phyloP scores from a whole-genome alignment of 2,797 vertebrate genomes.

The Coccyzus lansbergi region DNA sequence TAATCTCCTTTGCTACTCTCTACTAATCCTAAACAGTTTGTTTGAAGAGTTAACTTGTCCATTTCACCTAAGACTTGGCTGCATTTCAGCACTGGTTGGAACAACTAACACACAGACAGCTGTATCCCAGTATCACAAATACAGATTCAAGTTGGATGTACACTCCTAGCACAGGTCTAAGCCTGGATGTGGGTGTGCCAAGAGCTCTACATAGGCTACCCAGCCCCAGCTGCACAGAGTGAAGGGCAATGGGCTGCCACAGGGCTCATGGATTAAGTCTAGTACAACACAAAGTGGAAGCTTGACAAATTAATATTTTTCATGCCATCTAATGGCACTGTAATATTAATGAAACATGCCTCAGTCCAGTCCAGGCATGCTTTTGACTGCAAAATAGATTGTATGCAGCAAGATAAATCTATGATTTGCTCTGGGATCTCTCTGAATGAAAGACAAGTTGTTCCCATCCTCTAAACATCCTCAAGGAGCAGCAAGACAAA shows the following conservation, averaged over 20 bases:
- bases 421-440: conserved; percentile 31
- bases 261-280: neutral
- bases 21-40: neutral
- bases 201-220: neutral
- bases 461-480: conserved; percentile 24
- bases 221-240: neutral
- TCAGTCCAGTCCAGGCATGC: neutral
- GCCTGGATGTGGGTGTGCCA: neutral
- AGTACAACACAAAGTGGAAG: neutral
- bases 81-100: accelerated
- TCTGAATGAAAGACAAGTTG: neutral
- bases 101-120: neutral
- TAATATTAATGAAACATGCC: neutral
- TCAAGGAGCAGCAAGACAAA: conserved; percentile 31
- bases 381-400: conserved; percentile 3
- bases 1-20: neutral
- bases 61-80: neutral
- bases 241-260: neutral
- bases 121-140: neutral
- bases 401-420: too few relatives aligned
- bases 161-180: neutral
- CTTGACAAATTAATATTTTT: conserved; percentile 3
- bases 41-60: neutral
- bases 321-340: neutral
- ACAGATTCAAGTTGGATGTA: accelerated